phyloP scores from a whole-genome alignment of 2,797 vertebrate species.

The Balearica regulorum region DNA sequence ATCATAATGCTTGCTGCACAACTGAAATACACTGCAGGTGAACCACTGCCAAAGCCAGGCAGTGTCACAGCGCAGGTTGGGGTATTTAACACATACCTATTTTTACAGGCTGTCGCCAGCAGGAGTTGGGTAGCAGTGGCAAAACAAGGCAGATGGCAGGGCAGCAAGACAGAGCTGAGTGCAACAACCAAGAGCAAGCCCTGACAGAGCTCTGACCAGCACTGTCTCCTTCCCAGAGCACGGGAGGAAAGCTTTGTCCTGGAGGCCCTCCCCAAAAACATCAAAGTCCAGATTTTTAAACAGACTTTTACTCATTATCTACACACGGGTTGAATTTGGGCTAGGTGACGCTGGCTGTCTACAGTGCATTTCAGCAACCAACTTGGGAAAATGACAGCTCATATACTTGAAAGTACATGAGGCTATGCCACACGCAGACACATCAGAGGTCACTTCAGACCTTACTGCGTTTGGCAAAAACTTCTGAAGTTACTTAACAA shows the following conservation, averaged over 20 bases:
- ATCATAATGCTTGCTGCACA: background rate
- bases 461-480: background rate
- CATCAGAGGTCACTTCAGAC: background rate
- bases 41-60: background rate
- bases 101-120: rapidly evolving
- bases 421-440: background rate
- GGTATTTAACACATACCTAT: background rate
- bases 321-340: background rate
- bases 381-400: background rate
- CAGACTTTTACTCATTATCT: background rate
- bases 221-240: background rate
- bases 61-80: background rate
- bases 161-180: background rate
- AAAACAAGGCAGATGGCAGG: background rate
- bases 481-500: background rate
- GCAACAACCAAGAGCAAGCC: background rate
- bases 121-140: background rate
- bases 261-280: background rate
- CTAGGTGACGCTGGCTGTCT: background rate
- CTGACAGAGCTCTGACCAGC: background rate
- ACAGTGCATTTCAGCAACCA: background rate
- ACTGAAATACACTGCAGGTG: background rate
- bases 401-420: background rate
- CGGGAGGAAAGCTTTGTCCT: background rate
- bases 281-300: background rate